Conservation (phyloP, 2,888 invertebrate species). For the Epirrhoe tristata region DNA sequence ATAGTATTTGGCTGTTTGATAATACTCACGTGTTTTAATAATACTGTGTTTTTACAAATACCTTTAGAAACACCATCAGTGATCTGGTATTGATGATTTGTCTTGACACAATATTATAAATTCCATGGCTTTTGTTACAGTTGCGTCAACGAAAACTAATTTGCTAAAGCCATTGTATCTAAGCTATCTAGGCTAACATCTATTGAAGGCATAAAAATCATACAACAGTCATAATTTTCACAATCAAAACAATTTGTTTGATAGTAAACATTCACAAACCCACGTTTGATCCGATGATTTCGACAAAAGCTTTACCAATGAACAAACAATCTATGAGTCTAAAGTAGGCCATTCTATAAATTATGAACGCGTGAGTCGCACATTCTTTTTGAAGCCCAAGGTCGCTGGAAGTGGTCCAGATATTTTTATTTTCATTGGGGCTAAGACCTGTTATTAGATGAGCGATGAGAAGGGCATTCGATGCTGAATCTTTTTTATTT, state of each 20-base stretch:
- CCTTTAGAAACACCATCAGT: no score
- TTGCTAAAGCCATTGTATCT: slow-evolving; percentile 3
- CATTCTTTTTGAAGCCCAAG: slow-evolving; percentile 74
- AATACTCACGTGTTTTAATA: no score
- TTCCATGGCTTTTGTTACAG: background rate
- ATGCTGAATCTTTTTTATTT: slow-evolving; percentile 15
- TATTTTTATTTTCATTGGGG: slow-evolving; percentile 60
- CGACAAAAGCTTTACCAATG: slow-evolving; percentile 42
- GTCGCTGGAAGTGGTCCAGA: slow-evolving; percentile 81
- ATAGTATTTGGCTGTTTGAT: no score
- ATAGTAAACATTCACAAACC: slow-evolving; percentile 43
- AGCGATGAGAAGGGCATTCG: slow-evolving; percentile 54
- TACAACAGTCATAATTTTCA: slow-evolving; percentile 32
- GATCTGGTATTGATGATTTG: background rate
- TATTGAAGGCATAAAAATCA: slow-evolving; percentile 30
- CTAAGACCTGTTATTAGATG: slow-evolving; percentile 48
- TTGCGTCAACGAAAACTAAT: background rate
- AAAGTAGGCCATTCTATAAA: slow-evolving; percentile 77
- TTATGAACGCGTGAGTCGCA: slow-evolving; percentile 68
- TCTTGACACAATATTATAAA: background rate
- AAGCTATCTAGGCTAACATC: slow-evolving; percentile 20
- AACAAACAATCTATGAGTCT: slow-evolving; percentile 51
- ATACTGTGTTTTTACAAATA: no score
- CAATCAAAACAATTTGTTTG: slow-evolving; percentile 37
- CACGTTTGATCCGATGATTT: slow-evolving; percentile 40